Evolutionary conservation across 37 sponge, comb jelly and placozoan species (phyloP).

Genomic region (Eunapius fragilis): DNA sequence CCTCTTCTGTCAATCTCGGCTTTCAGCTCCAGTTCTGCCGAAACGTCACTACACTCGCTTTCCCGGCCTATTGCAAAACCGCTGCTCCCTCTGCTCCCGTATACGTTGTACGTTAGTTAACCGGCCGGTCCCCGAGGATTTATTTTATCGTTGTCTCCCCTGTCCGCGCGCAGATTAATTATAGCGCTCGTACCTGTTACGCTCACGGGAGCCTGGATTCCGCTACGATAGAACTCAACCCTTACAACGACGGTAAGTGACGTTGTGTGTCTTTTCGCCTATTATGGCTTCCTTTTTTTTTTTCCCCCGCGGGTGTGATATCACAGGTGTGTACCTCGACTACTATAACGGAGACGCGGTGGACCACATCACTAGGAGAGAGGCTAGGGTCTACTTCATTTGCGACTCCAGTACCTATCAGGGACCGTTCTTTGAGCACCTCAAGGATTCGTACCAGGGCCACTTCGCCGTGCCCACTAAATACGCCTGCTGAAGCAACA

Average conservation of each 20-base stretch:
- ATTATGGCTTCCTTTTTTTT: not conserved
- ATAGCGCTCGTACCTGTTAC: slow-evolving; percentile 1
- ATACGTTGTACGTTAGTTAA: slow-evolving; percentile 54
- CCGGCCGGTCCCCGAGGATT: no score
- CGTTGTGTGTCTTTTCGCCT: no score
- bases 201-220: slow-evolving; percentile 32
- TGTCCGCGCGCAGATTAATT: slow-evolving; percentile 1
- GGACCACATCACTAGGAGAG: slow-evolving; percentile 44
- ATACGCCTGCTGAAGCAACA: slow-evolving; percentile 33
- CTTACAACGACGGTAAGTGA: slow-evolving; percentile 62
- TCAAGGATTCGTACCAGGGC: slow-evolving; percentile 52
- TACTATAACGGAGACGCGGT: slow-evolving; percentile 57
- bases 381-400: slow-evolving; percentile 56
- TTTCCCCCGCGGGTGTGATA: not conserved
- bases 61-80: slow-evolving; percentile 28
- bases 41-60: slow-evolving; percentile 44
- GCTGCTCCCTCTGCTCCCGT: slow-evolving; percentile 10
- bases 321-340: slow-evolving; percentile 59
- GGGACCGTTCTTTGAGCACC: slow-evolving; percentile 57
- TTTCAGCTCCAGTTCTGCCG: slow-evolving; percentile 57
- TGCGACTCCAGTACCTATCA: slow-evolving; percentile 11
- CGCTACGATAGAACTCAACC: slow-evolving; percentile 49
- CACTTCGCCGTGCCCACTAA: slow-evolving; percentile 51
- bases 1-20: slow-evolving; percentile 8
- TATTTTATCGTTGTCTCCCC: no score